phyloP scores from a whole-genome alignment of 2,888 invertebrate genomes.

The Caradrina kadenii region DNA sequence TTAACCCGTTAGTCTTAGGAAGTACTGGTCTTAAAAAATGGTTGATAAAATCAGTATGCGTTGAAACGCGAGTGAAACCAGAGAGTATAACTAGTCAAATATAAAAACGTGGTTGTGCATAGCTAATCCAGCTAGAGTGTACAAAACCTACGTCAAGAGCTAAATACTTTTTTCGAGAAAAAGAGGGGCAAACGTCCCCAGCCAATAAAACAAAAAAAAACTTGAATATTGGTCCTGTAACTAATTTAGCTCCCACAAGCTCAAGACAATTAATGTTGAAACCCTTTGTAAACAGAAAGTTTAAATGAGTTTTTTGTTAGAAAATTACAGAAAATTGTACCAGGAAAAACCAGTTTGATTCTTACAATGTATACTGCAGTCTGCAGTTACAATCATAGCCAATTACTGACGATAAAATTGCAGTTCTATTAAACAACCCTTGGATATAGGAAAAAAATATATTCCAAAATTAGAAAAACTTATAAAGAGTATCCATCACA shows the following conservation, averaged over 20 bases:
- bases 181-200: not conserved
- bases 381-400: slow-evolving; percentile 7
- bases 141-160: not conserved
- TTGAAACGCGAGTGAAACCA: too few relatives aligned
- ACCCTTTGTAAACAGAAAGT: slow-evolving; percentile 15
- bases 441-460: slow-evolving; percentile 7
- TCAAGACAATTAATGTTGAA: not conserved
- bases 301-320: slow-evolving; percentile 16
- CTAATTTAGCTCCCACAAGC: slow-evolving; percentile 10
- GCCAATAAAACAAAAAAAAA: not conserved
- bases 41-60: too few relatives aligned
- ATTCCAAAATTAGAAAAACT: slow-evolving; percentile 2
- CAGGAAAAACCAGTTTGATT: slow-evolving; percentile 28
- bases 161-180: not conserved
- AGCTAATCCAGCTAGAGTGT: too few relatives aligned
- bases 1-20: too few relatives aligned
- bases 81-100: too few relatives aligned
- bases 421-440: not conserved
- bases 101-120: too few relatives aligned
- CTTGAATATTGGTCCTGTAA: not conserved
- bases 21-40: too few relatives aligned
- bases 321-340: not conserved
- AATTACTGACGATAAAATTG: slow-evolving; percentile 2
- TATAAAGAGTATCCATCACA: not conserved
- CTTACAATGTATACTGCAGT: not conserved